phyloP scores from a whole-genome alignment of 2,888 invertebrate species.

The Caenorhabditis uteleia region DNA sequence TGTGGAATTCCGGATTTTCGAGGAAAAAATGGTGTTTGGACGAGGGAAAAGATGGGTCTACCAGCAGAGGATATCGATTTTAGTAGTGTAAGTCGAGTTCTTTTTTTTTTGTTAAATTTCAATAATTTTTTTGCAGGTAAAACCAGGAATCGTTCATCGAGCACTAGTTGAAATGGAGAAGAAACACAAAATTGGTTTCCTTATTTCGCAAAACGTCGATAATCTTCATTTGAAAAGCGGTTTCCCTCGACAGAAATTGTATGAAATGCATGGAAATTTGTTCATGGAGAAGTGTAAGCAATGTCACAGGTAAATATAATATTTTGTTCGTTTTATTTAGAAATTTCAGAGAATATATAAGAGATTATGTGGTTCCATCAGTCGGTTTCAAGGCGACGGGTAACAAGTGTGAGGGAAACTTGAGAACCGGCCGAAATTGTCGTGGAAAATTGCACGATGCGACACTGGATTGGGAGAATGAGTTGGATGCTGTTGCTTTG shows the following conservation, averaged over 20 bases:
- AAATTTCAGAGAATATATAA: constrained; percentile 79
- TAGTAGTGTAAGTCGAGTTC: constrained; percentile 73
- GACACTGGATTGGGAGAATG: constrained; percentile 95
- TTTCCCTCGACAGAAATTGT: constrained; percentile 80
- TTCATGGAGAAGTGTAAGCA: constrained; percentile 90
- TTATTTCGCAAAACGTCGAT: constrained; percentile 97
- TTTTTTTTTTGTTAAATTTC: not conserved
- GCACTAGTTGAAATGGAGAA: constrained; percentile 83
- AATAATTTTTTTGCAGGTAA: constrained; percentile 85
- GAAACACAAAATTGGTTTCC: constrained; percentile 62
- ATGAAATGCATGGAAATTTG: constrained; percentile 98
- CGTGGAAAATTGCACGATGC: constrained; percentile 85
- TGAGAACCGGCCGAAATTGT: constrained; percentile 42
- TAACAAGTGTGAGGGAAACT: constrained; percentile 76
- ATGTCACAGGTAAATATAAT: constrained; percentile 78
- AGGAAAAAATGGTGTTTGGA: constrained; percentile 97
- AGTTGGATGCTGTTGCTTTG: constrained; percentile 76
- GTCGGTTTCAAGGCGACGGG: constrained; percentile 82
- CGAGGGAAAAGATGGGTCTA: constrained; percentile 71
- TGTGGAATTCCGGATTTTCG: constrained; percentile 96
- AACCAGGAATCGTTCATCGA: constrained; percentile 92
- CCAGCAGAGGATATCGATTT: constrained; percentile 79
- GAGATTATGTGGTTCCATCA: constrained; percentile 78
- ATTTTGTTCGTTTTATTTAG: constrained; percentile 7
- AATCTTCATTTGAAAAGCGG: constrained; percentile 92